Evolutionary conservation across 2,888 invertebrate genomes (phyloP).

Genomic region (Hymenopus coronatus): DNA sequence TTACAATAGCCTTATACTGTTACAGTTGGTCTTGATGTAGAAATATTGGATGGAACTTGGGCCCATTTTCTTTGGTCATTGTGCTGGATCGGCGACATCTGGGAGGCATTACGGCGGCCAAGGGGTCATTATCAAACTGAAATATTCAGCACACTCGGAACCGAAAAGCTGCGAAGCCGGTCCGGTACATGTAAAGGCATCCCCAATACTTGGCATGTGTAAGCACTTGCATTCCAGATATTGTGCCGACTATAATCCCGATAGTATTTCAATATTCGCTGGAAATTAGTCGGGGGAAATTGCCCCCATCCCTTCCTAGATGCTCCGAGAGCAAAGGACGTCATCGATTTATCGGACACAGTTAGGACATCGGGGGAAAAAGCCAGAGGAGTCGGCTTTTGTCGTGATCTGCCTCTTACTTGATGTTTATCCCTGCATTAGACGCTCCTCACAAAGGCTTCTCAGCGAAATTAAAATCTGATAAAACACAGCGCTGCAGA

Average conservation of each 20-base stretch:
- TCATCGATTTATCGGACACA: neutral
- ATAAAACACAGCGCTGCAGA: no score
- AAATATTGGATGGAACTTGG: neutral
- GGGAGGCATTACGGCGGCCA: neutral
- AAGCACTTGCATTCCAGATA: neutral
- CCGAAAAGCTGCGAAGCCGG: neutral
- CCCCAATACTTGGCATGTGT: neutral
- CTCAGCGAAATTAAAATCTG: no score
- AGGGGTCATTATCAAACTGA: neutral
- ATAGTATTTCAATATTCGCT: neutral
- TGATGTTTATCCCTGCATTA: neutral
- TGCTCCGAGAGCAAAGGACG: neutral
- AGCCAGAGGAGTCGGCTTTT: neutral
- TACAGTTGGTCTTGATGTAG: no score
- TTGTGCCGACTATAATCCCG: neutral
- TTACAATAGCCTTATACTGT: no score
- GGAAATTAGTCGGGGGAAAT: neutral
- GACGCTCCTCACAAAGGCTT: neutral
- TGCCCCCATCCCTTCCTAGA: neutral
- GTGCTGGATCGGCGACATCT: neutral
- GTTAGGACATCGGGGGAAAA: neutral
- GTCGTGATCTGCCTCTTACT: neutral
- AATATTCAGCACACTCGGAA: neutral
- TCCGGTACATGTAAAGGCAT: neutral
- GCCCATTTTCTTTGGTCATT: neutral